Evolutionary conservation across 2,888 invertebrate species (phyloP).

Genomic region (Malthinus seriepunctatus): DNA sequence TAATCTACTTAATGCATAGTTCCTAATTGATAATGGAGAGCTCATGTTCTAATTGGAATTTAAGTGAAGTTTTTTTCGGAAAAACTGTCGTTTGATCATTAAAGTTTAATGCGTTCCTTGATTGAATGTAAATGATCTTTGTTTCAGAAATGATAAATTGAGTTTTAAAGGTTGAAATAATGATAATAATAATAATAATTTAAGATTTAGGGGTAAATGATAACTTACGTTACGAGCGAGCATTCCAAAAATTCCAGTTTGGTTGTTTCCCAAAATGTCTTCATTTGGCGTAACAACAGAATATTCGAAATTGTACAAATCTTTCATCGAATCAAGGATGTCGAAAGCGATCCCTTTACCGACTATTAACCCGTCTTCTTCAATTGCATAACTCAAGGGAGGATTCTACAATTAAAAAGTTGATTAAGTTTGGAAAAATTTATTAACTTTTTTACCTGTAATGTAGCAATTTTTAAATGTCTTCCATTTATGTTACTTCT

Average conservation of each 20-base stretch:
- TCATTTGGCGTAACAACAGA: slow-evolving; percentile 63
- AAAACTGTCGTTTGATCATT: not conserved
- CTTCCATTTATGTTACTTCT: not conserved
- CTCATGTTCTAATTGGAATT: not conserved
- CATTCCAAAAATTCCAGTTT: slow-evolving; percentile 66
- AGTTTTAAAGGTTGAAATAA: too few relatives aligned
- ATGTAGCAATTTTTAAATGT: slow-evolving; percentile 14
- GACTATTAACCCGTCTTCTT: slow-evolving; percentile 57
- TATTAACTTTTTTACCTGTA: slow-evolving; percentile 12
- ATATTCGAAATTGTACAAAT: slow-evolving; percentile 71
- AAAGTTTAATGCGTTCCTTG: not conserved
- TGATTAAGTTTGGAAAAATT: not conserved
- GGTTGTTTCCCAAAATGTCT: slow-evolving; percentile 61
- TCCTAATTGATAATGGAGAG: not conserved
- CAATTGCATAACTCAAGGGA: slow-evolving; percentile 59
- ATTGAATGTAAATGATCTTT: too few relatives aligned
- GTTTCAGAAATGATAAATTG: too few relatives aligned
- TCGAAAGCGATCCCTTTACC: slow-evolving; percentile 71
- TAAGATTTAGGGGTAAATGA: not conserved
- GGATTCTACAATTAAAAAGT: slow-evolving; percentile 54
- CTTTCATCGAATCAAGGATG: slow-evolving; percentile 64
- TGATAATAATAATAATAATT: too few relatives aligned
- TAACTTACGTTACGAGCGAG: slow-evolving; percentile 60
- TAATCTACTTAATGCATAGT: not conserved
- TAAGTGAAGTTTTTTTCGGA: not conserved